Conservation (phyloP, 2,888 invertebrate genomes). For the Ophioninae sp. region DNA sequence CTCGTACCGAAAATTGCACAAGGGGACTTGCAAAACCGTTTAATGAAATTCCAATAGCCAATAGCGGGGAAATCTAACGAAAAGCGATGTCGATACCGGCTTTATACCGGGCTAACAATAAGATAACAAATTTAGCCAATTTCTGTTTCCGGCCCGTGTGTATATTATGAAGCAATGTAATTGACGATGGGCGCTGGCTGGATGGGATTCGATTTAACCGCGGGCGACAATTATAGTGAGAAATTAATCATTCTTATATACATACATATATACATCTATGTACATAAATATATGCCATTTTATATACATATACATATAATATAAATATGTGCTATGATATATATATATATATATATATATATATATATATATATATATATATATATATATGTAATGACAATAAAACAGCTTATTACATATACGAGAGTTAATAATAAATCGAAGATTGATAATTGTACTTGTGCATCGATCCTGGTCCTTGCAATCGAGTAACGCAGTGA, state of each 20-base stretch:
- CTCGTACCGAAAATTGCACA: not conserved
- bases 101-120: slow-evolving; percentile 20
- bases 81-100: slow-evolving; percentile 42
- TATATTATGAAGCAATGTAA: slow-evolving; percentile 43
- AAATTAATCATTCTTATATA: slow-evolving; percentile 53
- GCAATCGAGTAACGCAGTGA: slow-evolving; percentile 36
- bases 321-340: too few relatives aligned
- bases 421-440: slow-evolving; percentile 57
- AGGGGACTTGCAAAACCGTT: slow-evolving; percentile 17
- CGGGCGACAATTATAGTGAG: slow-evolving; percentile 59
- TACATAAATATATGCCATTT: not conserved
- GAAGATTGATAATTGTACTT: slow-evolving; percentile 54
- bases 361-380: not conserved
- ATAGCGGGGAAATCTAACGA: slow-evolving; percentile 11
- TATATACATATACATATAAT: not conserved
- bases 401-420: slow-evolving; percentile 41
- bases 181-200: slow-evolving; percentile 34
- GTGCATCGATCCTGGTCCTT: slow-evolving; percentile 37
- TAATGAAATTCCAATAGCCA: slow-evolving; percentile 11
- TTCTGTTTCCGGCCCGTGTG: slow-evolving; percentile 63
- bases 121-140: slow-evolving; percentile 55
- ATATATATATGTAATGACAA: slow-evolving; percentile 10
- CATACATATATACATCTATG: slow-evolving; percentile 4
- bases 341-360: slow-evolving; percentile 17
- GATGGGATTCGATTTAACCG: slow-evolving; percentile 40